Base-by-base conservation (phyloP, 2,888 invertebrate species). In the Ernsta delagoae region DNA sequence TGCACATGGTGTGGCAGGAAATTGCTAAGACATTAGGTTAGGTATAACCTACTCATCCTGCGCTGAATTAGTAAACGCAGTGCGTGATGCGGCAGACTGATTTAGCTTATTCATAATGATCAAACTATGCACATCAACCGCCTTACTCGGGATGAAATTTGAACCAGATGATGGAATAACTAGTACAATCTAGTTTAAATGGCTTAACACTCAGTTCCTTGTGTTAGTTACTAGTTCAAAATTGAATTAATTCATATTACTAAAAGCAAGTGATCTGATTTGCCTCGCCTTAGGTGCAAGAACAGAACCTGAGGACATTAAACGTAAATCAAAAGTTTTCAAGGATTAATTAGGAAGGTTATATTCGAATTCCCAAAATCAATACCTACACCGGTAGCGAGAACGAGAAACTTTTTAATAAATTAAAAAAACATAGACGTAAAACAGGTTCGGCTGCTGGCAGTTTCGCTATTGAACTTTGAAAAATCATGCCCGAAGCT, bases 11-110 rank as follows among this genome's bases (percentile, higher is more conserved):
- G 39, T 72, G 78, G 76, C 87, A 86, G 88, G 86, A 89, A 89
- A 87, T 85, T 76, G 79, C 78, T 76, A 66, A 80, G 74, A 77
- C 81, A 75, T 83, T 82, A 77, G n/a, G n/a, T n/a, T n/a, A n/a
- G n/a, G 70, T 74, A 39, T 36, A 36, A 36, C 8, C 12, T 43
- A 43, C 43, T 11, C n/a, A 39, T 6, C 57, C 53, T 59, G 68
- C 71, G 65, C 68, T 69, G 65, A 71, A 71, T 71, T 72, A 61
- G 62, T 68, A 48, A 70, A 64, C 72, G 57, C 41, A 59, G 24
- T 70, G 65, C 64, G 57, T 69, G 57, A 41, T 12, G 36, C 11
- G 4, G 36, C 11, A 6, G 39, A 39, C 31, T 68, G 57, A 68
- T 60, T 56, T 54, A 54, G 60, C 60, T 67, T 43, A 61, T 67